Conservation (phyloP, 2,888 invertebrate species). For the Chrysolina oricalcia region DNA sequence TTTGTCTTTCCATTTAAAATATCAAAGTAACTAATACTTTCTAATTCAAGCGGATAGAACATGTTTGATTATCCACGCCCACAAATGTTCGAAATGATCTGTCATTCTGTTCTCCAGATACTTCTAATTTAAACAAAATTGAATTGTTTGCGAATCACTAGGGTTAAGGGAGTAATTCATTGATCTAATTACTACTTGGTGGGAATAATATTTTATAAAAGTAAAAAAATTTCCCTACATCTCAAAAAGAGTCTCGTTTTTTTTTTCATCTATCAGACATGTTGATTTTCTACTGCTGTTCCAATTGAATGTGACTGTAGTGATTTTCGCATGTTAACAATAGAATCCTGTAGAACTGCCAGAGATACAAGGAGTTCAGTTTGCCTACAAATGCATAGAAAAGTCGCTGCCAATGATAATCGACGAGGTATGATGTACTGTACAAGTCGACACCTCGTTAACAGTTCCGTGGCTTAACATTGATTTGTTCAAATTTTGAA, state of each 20-base stretch:
- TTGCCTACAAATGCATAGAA: constrained; percentile 82
- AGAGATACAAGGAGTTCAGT: constrained; percentile 71
- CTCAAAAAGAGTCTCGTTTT: neutral
- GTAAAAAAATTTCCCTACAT: neutral
- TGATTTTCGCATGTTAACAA: constrained; percentile 48
- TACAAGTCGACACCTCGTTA: constrained; percentile 41
- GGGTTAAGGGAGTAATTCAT: too few relatives aligned
- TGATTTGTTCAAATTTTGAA: constrained; percentile 13
- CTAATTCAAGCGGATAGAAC: too few relatives aligned
- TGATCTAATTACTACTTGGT: too few relatives aligned
- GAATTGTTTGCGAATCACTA: too few relatives aligned
- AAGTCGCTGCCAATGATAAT: constrained; percentile 79
- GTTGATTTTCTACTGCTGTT: constrained; percentile 16
- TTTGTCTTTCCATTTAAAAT: too few relatives aligned
- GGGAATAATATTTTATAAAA: too few relatives aligned
- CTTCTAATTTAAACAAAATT: too few relatives aligned
- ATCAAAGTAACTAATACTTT: too few relatives aligned
- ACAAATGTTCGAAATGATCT: too few relatives aligned
- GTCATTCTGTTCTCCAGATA: too few relatives aligned
- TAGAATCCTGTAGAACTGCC: constrained; percentile 51
- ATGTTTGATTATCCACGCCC: too few relatives aligned
- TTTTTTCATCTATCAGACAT: constrained; percentile 5
- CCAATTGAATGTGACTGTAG: constrained; percentile 16
- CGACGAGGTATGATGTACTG: constrained; percentile 75
- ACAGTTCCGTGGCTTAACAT: constrained; percentile 33